Conservation (phyloP, 2,113 vertebrate species). For the Lethenteron camtschaticum region DNA sequence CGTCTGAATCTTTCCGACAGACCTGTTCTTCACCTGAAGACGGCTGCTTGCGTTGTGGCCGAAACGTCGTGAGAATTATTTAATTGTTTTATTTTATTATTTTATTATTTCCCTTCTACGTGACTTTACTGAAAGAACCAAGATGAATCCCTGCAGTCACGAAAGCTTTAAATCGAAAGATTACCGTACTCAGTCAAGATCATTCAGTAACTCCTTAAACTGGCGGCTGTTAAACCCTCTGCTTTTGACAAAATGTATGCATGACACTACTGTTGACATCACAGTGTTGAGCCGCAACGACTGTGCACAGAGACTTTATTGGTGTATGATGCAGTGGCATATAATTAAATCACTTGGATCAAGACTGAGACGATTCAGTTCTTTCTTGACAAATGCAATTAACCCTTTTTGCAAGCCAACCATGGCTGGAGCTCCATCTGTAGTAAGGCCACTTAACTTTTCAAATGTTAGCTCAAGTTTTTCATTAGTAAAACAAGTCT, state of each 20-base stretch:
- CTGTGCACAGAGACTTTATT: conserved; percentile 13
- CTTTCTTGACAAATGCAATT: conserved; percentile 12
- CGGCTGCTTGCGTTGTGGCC: too few species aligned
- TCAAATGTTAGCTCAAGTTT: not conserved
- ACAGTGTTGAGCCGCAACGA: conserved; percentile 9
- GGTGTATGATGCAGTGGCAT: conserved; percentile 14
- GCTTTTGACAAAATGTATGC: conserved; percentile 14
- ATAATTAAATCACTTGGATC: conserved; percentile 12
- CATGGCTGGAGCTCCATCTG: conserved; percentile 3
- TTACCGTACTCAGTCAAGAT: conserved; percentile 10
- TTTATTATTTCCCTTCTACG: too few species aligned
- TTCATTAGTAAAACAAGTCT: not conserved
- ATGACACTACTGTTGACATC: conserved; percentile 6
- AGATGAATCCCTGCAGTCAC: too few species aligned
- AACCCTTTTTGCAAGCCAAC: conserved; percentile 8
- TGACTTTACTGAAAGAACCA: too few species aligned
- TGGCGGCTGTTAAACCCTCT: conserved; percentile 9
- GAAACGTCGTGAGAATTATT: too few species aligned
- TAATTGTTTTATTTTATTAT: too few species aligned
- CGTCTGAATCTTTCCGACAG: too few species aligned
- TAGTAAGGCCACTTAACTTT: not conserved
- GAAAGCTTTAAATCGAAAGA: not conserved
- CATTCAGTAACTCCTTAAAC: conserved; percentile 7
- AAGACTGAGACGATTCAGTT: conserved; percentile 10
- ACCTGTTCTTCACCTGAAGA: too few species aligned